Evolutionary conservation across 2,797 vertebrate species (phyloP).

Genomic region (Coracias cyanogaster): DNA sequence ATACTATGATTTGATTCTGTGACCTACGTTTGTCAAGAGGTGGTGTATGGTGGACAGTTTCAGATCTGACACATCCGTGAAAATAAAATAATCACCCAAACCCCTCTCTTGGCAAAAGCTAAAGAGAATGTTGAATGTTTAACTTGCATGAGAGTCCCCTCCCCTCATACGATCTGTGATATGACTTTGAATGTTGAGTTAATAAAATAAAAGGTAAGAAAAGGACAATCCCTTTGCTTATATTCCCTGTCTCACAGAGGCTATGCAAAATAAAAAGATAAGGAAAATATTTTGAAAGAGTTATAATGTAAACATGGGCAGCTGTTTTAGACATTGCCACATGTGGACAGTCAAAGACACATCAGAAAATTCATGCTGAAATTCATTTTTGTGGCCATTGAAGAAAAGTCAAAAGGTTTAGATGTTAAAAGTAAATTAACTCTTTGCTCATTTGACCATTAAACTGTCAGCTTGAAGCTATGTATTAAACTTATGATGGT

Average conservation of each 20-base stretch:
- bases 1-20: slow-evolving; percentile 71
- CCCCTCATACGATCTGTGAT: slow-evolving; percentile 18
- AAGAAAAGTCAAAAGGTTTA: slow-evolving; percentile 66
- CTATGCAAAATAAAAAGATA: slow-evolving; percentile 14
- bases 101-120: background rate
- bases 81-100: background rate
- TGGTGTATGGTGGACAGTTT: slow-evolving; percentile 47
- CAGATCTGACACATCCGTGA: slow-evolving; percentile 42
- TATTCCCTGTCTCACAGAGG: slow-evolving; percentile 24
- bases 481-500: slow-evolving; percentile 57
- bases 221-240: slow-evolving; percentile 31
- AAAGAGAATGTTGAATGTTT: slow-evolving; percentile 29
- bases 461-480: slow-evolving; percentile 72
- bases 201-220: background rate
- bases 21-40: slow-evolving; percentile 60
- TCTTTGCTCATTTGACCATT: slow-evolving; percentile 73
- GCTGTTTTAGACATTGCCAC: slow-evolving; percentile 66
- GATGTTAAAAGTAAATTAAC: slow-evolving; percentile 75
- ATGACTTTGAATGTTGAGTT: slow-evolving; percentile 39
- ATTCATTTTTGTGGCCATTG: slow-evolving; percentile 47
- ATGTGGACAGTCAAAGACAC: slow-evolving; percentile 27
- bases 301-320: slow-evolving; percentile 63
- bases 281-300: slow-evolving; percentile 63
- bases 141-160: background rate
- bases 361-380: slow-evolving; percentile 45